These are phyloP conservation scores for Nansenia antarctica DNA, from an alignment of 2,113 vertebrate genomes.

Conservation along the genomic window DNA sequence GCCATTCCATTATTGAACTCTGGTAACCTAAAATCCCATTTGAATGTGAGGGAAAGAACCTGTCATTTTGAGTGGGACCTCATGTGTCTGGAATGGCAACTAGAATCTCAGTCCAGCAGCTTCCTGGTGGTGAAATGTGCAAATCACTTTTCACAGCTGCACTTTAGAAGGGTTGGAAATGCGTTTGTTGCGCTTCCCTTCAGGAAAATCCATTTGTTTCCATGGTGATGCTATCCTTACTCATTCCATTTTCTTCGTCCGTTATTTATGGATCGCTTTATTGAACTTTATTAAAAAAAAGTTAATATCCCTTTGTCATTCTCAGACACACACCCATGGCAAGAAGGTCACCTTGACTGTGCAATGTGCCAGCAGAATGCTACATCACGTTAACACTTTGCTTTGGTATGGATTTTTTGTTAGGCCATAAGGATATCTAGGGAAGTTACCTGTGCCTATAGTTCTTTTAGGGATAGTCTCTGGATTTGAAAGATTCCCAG, in stretches of 20 bases:
- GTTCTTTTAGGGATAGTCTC: background rate
- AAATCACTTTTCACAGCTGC: constrained; percentile 50
- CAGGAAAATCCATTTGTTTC: constrained; percentile 65
- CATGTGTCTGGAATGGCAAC: constrained; percentile 17
- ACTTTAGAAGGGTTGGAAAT: constrained; percentile 51
- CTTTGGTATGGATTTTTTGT: too few species aligned
- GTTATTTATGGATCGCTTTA: constrained; percentile 61
- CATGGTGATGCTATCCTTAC: constrained; percentile 53
- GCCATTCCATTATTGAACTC: background rate
- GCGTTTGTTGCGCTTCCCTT: constrained; percentile 56
- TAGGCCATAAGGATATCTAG: too few species aligned
- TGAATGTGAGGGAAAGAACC: background rate
- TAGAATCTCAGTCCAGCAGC: constrained; percentile 28
- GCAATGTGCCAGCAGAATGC: too few species aligned
- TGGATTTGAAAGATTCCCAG: background rate
- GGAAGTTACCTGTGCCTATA: too few species aligned
- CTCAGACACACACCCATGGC: constrained; percentile 14
- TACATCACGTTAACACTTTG: constrained; percentile 9
- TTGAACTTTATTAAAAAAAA: constrained; percentile 50
- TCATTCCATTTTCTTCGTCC: constrained; percentile 52
- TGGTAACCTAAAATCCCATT: background rate
- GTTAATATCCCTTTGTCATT: constrained; percentile 13
- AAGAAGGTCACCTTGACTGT: too few species aligned
- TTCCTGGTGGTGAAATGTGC: constrained; percentile 15
- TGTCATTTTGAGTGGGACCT: background rate